Conservation (phyloP, 1,140 invertebrate species). For the Fragariocoptes setiger region DNA sequence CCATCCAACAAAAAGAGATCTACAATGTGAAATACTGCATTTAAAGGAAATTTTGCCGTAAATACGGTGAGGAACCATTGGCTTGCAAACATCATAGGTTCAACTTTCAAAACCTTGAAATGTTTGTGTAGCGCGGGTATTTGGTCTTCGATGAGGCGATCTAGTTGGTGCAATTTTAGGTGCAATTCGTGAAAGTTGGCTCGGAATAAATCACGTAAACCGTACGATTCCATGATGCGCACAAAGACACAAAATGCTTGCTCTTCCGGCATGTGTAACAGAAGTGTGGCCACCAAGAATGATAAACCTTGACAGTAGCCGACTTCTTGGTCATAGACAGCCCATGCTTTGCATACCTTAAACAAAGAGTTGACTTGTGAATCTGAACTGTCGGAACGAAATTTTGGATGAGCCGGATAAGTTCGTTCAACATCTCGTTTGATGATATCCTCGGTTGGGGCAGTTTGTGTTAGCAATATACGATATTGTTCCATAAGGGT, state of each 20-base stretch:
- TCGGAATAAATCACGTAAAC: conserved; percentile 68
- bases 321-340: conserved; percentile 81
- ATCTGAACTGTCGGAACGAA: conserved; percentile 37
- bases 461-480: conserved; percentile 63
- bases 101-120: conserved; percentile 56
- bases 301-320: conserved; percentile 95
- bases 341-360: conserved; percentile 82
- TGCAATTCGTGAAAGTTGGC: conserved; percentile 85
- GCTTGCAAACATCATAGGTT: conserved; percentile 95
- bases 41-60: conserved; percentile 86
- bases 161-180: conserved; percentile 77
- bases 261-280: conserved; percentile 96
- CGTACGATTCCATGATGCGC: conserved; percentile 86
- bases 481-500: conserved; percentile 71
- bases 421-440: conserved; percentile 82
- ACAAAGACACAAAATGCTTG: conserved; percentile 90
- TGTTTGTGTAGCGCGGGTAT: conserved; percentile 57
- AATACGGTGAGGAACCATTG: conserved; percentile 98
- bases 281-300: conserved; percentile 70
- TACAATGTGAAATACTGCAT: conserved; percentile 83
- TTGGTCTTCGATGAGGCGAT: conserved; percentile 64
- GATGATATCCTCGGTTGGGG: conserved; percentile 62
- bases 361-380: conserved; percentile 76
- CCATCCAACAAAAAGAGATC: conserved; percentile 62
- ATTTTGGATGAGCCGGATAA: conserved; percentile 91